Percentiles rank a stretch among this genome's conserved stretches.
phyloP scores from a whole-genome alignment of 2,113 vertebrate species.

The Sphaerodactylus townsendi region DNA sequence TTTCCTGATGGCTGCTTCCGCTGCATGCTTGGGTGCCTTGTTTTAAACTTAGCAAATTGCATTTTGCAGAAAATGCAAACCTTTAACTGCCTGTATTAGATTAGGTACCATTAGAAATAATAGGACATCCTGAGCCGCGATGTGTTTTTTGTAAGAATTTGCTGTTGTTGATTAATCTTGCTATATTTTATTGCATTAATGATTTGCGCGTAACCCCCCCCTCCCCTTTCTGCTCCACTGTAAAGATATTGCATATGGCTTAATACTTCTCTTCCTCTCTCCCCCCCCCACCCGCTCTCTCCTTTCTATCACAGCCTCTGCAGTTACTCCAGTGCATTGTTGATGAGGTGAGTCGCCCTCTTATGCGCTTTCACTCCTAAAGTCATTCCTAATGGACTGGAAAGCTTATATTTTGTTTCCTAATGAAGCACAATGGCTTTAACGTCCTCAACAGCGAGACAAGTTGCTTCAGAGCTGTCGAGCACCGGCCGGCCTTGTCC shows the following conservation, averaged over 20 bases:
- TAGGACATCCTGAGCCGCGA: slow-evolving; percentile 94
- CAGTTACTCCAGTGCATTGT: slow-evolving; percentile 99
- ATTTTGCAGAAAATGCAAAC: slow-evolving; percentile 99
- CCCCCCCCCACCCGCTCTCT: slow-evolving; percentile 61
- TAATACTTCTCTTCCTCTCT: slow-evolving; percentile 83
- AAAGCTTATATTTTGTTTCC: slow-evolving; percentile 99
- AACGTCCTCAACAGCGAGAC: slow-evolving; percentile 84
- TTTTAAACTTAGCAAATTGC: slow-evolving; percentile 99
- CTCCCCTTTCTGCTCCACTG: slow-evolving; percentile 92
- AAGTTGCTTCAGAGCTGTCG: slow-evolving; percentile 73
- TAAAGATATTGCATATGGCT: slow-evolving; percentile 93
- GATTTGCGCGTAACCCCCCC: slow-evolving; percentile 71
- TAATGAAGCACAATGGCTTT: slow-evolving; percentile 99
- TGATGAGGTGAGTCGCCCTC: slow-evolving; percentile 99
- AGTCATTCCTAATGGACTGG: slow-evolving; percentile 99
- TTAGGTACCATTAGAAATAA: slow-evolving; percentile 99
- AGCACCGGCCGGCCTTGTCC: slow-evolving; percentile 66
- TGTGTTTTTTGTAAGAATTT: slow-evolving; percentile 99
- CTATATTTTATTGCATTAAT: slow-evolving; percentile 99
- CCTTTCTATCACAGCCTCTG: slow-evolving; percentile 87
- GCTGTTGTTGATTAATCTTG: slow-evolving; percentile 99
- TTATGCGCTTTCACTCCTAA: slow-evolving; percentile 99
- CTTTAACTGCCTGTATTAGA: slow-evolving; percentile 99
- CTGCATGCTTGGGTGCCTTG: slow-evolving; percentile 95
- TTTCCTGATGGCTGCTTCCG: slow-evolving; percentile 94